These are phyloP conservation scores for Apamea anceps DNA, from an alignment of 2,888 invertebrate species.

Conservation along the genomic window DNA sequence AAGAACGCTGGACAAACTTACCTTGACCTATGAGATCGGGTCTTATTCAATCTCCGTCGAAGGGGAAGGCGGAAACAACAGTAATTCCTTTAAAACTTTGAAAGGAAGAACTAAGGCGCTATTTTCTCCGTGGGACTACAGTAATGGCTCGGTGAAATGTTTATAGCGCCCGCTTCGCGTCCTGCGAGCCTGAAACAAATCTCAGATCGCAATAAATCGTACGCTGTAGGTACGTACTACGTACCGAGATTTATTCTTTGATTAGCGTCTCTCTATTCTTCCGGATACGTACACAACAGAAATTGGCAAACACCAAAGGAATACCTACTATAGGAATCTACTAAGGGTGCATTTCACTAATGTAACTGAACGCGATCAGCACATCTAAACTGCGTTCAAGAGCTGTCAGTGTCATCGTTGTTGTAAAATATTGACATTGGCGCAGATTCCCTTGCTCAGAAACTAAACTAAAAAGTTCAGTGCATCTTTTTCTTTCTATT, in stretches of 20 bases:
- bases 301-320: conserved; percentile 58
- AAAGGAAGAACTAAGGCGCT: conserved; percentile 79
- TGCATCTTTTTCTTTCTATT: too few relatives aligned
- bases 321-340: conserved; percentile 7
- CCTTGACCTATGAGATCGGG: conserved; percentile 54
- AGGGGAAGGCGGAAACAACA: conserved; percentile 72
- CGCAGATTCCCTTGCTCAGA: too few relatives aligned
- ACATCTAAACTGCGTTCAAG: neutral
- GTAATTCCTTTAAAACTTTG: conserved; percentile 83
- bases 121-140: conserved; percentile 79
- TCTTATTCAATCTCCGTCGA: conserved; percentile 70
- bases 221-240: conserved; percentile 72
- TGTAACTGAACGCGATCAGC: neutral
- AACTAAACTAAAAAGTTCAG: too few relatives aligned
- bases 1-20: conserved; percentile 33
- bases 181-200: conserved; percentile 81
- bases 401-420: neutral
- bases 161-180: conserved; percentile 81
- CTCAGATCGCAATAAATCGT: conserved; percentile 84
- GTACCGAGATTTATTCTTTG: conserved; percentile 83
- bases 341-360: neutral
- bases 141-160: conserved; percentile 86
- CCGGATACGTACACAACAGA: conserved; percentile 70
- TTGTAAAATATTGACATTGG: neutral
- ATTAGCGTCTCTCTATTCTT: conserved; percentile 80